These are phyloP conservation scores for Procavia capensis DNA, from an alignment of 2,113 vertebrate genomes.

Conservation along the genomic window DNA sequence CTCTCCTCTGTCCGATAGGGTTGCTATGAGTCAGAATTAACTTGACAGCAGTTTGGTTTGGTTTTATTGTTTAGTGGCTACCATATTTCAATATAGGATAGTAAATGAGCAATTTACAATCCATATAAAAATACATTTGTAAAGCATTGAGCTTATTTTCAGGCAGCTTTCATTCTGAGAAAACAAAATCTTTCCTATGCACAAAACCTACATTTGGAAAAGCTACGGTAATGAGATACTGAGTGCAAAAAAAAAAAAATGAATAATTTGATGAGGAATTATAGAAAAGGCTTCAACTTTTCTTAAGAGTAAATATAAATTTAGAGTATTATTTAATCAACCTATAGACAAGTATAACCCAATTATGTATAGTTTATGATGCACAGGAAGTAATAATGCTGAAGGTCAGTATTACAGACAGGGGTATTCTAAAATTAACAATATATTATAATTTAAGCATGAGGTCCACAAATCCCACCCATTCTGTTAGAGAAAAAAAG, in stretches of 20 bases:
- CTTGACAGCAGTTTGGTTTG: neutral
- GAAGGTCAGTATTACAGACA: constrained; percentile 18
- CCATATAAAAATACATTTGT: constrained; percentile 25
- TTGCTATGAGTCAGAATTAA: too few species aligned
- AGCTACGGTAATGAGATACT: neutral
- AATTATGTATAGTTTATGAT: neutral
- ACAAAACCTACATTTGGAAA: constrained; percentile 30
- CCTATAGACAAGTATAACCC: neutral
- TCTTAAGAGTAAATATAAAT: neutral
- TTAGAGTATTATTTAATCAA: constrained; percentile 34
- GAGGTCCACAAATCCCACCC: constrained; percentile 28
- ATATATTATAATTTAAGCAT: neutral
- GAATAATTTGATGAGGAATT: neutral
- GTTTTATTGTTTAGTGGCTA: neutral
- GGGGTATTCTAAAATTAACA: neutral
- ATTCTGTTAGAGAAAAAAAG: constrained; percentile 4
- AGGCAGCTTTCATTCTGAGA: neutral
- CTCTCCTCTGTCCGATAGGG: too few species aligned
- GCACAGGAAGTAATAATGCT: neutral
- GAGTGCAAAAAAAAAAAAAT: neutral
- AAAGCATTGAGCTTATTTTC: neutral
- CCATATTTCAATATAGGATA: neutral
- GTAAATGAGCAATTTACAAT: neutral
- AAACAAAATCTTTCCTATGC: neutral
- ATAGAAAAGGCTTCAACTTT: constrained; percentile 30